These are phyloP conservation scores for Sphinx pinastri DNA, from an alignment of 2,888 invertebrate species.

Conservation along the genomic window DNA sequence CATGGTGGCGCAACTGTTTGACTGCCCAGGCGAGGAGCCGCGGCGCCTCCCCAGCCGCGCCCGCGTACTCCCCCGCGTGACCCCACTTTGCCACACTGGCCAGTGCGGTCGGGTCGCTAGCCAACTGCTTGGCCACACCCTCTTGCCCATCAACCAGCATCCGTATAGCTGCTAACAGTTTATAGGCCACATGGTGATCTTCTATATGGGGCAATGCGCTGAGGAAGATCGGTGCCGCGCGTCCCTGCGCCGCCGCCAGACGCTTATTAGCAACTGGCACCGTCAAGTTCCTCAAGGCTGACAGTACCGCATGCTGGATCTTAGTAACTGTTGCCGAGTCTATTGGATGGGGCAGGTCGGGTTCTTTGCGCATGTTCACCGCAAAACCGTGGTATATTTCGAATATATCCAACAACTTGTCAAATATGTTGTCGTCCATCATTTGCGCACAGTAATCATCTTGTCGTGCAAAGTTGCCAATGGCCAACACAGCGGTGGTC, in stretches of 20 bases:
- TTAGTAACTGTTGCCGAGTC: constrained; percentile 56
- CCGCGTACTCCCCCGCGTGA: constrained; percentile 90
- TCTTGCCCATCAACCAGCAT: constrained; percentile 95
- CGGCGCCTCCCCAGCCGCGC: constrained; percentile 92
- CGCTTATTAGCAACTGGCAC: constrained; percentile 90
- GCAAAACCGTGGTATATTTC: constrained; percentile 59
- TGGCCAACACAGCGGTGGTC: constrained; percentile 92
- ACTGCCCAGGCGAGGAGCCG: constrained; percentile 89
- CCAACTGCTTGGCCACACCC: constrained; percentile 87
- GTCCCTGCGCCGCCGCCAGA: constrained; percentile 87
- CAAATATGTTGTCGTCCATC: constrained; percentile 90
- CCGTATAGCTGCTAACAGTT: constrained; percentile 92
- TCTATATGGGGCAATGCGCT: constrained; percentile 87
- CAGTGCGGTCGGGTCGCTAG: constrained; percentile 82
- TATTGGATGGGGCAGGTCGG: constrained; percentile 44
- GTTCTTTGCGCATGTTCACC: constrained; percentile 45
- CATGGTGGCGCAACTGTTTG: constrained; percentile 38
- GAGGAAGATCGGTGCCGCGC: constrained; percentile 81
- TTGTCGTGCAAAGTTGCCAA: constrained; percentile 95
- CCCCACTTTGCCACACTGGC: constrained; percentile 90
- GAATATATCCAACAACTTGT: constrained; percentile 85
- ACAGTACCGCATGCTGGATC: constrained; percentile 89
- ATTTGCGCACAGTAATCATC: constrained; percentile 93
- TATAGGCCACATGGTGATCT: constrained; percentile 93
- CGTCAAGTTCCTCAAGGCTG: constrained; percentile 90